phyloP scores from a whole-genome alignment of 2,113 vertebrate genomes.

The Acrocephalus kingi region DNA sequence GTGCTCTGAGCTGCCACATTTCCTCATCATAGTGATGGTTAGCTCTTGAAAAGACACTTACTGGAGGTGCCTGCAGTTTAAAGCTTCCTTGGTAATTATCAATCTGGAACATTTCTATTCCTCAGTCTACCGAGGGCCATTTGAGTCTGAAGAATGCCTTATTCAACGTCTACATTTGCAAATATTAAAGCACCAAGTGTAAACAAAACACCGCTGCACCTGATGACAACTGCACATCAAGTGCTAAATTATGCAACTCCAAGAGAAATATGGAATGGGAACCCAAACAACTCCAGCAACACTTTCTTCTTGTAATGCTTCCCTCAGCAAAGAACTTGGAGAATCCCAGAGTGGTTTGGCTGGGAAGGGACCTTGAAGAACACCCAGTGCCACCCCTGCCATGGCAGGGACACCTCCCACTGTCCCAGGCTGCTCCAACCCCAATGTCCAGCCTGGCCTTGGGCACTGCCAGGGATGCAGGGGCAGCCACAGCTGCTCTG shows the following conservation, averaged over 20 bases:
- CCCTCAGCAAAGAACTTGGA: neutral
- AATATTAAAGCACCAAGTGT: constrained; percentile 44
- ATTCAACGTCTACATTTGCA: constrained; percentile 8
- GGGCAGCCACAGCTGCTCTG: neutral
- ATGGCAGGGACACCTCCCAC: neutral
- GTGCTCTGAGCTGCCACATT: neutral
- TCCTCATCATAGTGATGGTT: neutral
- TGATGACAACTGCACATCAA: neutral
- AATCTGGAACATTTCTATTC: constrained; percentile 48
- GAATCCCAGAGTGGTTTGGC: neutral
- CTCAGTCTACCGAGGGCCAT: constrained; percentile 29
- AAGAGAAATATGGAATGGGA: neutral
- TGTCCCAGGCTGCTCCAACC: neutral
- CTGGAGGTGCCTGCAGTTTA: constrained; percentile 28
- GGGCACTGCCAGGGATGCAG: neutral
- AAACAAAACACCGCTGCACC: constrained; percentile 33
- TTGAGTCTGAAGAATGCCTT: constrained; percentile 39
- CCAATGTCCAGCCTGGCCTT: neutral
- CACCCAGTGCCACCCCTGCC: neutral
- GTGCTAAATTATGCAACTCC: constrained; percentile 22
- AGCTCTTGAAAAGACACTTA: neutral
- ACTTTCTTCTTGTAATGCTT: neutral
- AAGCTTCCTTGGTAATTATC: constrained; percentile 49
- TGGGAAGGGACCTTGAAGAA: too few relatives aligned
- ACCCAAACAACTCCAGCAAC: neutral